Conservation (phyloP, 2,888 invertebrate species). For the Megastigmus dorsalis region DNA sequence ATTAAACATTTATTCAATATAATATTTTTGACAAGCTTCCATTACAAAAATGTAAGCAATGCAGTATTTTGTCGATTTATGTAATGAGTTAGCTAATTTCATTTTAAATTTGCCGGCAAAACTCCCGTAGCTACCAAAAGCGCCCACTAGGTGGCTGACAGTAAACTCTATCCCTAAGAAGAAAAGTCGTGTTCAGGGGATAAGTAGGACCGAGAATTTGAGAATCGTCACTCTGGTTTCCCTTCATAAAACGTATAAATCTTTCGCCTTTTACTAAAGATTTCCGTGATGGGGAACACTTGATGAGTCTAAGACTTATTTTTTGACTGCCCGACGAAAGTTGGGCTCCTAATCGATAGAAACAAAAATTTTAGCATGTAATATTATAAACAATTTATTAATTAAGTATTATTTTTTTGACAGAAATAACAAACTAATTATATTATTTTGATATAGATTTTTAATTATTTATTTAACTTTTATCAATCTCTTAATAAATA, state of each 20-base stretch:
- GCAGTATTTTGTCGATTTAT: too few relatives aligned
- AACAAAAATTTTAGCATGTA: not conserved
- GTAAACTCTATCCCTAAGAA: not conserved
- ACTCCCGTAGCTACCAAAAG: not conserved
- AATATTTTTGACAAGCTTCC: not conserved
- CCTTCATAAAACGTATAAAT: slow-evolving; percentile 72
- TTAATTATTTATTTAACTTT: too few relatives aligned
- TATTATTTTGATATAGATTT: too few relatives aligned
- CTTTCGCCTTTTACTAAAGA: slow-evolving; percentile 75
- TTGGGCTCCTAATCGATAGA: not conserved
- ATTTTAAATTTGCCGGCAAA: not conserved
- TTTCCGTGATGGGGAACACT: slow-evolving; percentile 72
- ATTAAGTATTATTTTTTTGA: too few relatives aligned
- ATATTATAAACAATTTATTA: too few relatives aligned
- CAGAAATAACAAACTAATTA: too few relatives aligned
- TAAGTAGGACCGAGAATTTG: not conserved
- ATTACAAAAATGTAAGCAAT: too few relatives aligned
- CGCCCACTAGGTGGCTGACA: not conserved
- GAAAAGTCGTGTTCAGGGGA: not conserved
- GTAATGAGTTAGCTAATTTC: too few relatives aligned
- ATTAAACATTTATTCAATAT: not conserved
- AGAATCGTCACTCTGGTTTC: slow-evolving; percentile 69
- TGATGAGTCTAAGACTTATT: slow-evolving; percentile 53
- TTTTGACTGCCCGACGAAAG: slow-evolving; percentile 6
- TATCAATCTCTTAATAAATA: too few relatives aligned